These are phyloP conservation scores for Kradibia gibbosae DNA, from an alignment of 1,140 invertebrate genomes.

Conservation along the genomic window DNA sequence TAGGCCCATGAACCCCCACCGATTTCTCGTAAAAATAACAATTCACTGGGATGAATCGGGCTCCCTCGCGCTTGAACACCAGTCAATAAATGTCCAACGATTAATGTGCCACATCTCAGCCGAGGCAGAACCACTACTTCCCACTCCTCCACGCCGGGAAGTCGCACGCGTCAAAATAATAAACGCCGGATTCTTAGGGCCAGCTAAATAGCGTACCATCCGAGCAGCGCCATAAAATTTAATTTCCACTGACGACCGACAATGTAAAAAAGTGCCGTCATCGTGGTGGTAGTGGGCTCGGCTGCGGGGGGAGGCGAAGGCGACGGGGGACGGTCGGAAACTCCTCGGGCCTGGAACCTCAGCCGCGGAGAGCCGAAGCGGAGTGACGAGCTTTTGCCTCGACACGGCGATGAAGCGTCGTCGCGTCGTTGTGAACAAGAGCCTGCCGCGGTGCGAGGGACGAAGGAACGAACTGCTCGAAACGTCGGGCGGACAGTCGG, in stretches of 20 bases:
- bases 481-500: too few species aligned
- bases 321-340: background rate
- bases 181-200: background rate
- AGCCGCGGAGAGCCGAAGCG: background rate
- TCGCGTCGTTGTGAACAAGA: background rate
- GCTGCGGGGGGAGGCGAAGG: too few species aligned
- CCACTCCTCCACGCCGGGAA: too few species aligned
- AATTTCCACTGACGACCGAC: slow-evolving; percentile 30
- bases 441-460: background rate
- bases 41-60: too few species aligned
- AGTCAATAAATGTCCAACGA: background rate
- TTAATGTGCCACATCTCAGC: background rate
- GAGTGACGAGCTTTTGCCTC: background rate
- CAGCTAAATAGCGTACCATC: slow-evolving; percentile 12
- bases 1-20: too few species aligned
- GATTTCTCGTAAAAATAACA: too few species aligned
- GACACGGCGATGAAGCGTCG: background rate
- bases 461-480: too few species aligned
- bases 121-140: too few species aligned
- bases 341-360: background rate
- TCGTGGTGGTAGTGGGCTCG: background rate
- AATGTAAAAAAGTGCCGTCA: background rate
- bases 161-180: slow-evolving; percentile 16
- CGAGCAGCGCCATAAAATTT: slow-evolving; percentile 28
- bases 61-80: too few species aligned